These are phyloP conservation scores for Eueremaeus valkanovi DNA, from an alignment of 2,888 invertebrate genomes.

Conservation along the genomic window DNA sequence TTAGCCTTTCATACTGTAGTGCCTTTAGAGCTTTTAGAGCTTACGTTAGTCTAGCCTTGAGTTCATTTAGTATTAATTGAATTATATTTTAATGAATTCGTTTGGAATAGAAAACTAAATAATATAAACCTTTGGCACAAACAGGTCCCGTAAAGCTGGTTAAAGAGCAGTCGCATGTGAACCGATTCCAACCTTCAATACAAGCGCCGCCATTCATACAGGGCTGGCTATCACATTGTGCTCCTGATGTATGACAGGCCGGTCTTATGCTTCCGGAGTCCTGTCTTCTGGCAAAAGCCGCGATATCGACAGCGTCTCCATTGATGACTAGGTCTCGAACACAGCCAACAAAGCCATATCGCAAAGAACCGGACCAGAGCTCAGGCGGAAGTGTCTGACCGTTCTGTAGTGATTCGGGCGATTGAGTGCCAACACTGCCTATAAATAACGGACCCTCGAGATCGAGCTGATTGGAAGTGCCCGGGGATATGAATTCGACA, in stretches of 20 bases:
- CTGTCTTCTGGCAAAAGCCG: slow-evolving; percentile 80
- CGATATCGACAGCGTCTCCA: slow-evolving; percentile 80
- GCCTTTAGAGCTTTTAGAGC: no score
- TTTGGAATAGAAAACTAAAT: no score
- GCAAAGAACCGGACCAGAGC: slow-evolving; percentile 82
- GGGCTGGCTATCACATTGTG: slow-evolving; percentile 63
- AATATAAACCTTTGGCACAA: slow-evolving; percentile 85
- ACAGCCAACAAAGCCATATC: slow-evolving; percentile 90
- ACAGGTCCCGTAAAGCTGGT: slow-evolving; percentile 85
- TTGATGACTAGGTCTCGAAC: slow-evolving; percentile 82
- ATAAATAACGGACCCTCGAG: slow-evolving; percentile 81
- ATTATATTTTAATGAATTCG: no score
- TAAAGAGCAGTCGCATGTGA: slow-evolving; percentile 84
- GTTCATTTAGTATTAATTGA: no score
- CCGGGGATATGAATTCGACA: slow-evolving; percentile 82
- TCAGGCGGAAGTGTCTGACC: slow-evolving; percentile 69
- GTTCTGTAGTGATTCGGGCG: slow-evolving; percentile 18
- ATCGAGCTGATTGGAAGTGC: slow-evolving; percentile 76
- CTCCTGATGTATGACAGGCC: slow-evolving; percentile 68
- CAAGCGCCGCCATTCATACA: slow-evolving; percentile 86
- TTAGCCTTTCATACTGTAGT: no score
- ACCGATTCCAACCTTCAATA: slow-evolving; percentile 91
- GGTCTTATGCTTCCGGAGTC: slow-evolving; percentile 85
- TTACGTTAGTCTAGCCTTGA: no score
- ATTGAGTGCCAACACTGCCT: slow-evolving; percentile 75